Evolutionary conservation across 2,113 vertebrate genomes (phyloP).

Genomic region (Sphyrna mokarran): DNA sequence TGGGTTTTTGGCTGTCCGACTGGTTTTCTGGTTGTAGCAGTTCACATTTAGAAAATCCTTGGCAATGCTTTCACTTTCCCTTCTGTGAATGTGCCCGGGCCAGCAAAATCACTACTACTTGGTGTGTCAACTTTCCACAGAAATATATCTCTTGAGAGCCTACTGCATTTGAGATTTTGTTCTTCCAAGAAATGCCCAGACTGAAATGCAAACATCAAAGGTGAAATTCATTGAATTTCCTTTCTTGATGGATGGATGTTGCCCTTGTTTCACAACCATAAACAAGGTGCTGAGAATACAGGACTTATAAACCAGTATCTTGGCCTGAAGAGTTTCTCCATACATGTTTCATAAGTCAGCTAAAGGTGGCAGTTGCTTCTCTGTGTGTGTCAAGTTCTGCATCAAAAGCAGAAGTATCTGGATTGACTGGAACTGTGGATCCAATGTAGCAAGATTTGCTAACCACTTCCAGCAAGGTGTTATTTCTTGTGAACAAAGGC

Average conservation of each 20-base stretch:
- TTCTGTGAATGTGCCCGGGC: too few relatives aligned
- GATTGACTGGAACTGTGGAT: background rate
- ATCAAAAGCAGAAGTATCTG: background rate
- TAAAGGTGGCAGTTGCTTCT: background rate
- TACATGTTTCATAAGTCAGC: background rate
- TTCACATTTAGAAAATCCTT: too few relatives aligned
- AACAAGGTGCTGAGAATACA: background rate
- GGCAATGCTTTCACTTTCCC: too few relatives aligned
- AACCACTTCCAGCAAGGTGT: background rate
- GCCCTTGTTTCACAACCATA: background rate
- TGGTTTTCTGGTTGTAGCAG: too few relatives aligned
- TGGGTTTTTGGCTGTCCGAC: too few relatives aligned
- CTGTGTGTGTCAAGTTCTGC: background rate
- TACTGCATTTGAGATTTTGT: background rate
- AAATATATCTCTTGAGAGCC: too few relatives aligned
- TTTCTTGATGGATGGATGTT: background rate
- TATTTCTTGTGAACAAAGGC: background rate
- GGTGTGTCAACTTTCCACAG: too few relatives aligned
- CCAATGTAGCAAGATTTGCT: background rate
- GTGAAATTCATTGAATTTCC: background rate
- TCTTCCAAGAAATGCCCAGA: background rate
- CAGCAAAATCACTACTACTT: too few relatives aligned
- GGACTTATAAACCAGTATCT: background rate
- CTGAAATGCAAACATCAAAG: background rate
- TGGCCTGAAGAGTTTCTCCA: background rate